Evolutionary conservation across 2,888 invertebrate genomes (phyloP).

Genomic region (Charanyca ferruginea): DNA sequence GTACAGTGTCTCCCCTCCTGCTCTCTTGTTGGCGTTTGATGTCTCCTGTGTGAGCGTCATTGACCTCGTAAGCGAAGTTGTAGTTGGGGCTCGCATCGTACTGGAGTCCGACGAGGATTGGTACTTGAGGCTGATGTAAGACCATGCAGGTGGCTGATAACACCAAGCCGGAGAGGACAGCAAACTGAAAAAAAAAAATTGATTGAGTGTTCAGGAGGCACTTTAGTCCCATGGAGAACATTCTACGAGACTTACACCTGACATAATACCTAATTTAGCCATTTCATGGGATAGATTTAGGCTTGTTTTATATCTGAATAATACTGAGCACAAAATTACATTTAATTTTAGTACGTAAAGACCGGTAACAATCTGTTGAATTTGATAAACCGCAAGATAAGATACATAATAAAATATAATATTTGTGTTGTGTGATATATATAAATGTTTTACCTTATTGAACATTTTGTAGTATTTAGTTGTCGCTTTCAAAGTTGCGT

Average conservation of each 20-base stretch:
- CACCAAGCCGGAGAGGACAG: slow-evolving; percentile 73
- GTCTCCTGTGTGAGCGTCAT: slow-evolving; percentile 89
- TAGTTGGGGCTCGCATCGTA: slow-evolving; percentile 82
- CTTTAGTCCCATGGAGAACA: no score
- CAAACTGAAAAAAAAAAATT: slow-evolving; percentile 59
- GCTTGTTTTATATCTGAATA: background rate
- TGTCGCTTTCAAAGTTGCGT: slow-evolving; percentile 52
- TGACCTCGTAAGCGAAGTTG: slow-evolving; percentile 90
- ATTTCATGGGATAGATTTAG: background rate
- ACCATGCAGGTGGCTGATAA: slow-evolving; percentile 81
- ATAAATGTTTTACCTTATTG: slow-evolving; percentile 78
- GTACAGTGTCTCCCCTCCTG: slow-evolving; percentile 87
- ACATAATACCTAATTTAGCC: background rate
- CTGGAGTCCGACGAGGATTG: slow-evolving; percentile 66
- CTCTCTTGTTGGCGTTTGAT: slow-evolving; percentile 89
- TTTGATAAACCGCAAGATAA: background rate
- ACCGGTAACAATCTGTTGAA: background rate
- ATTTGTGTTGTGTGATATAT: no score
- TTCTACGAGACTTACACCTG: background rate
- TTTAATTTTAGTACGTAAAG: no score
- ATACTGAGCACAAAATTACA: no score
- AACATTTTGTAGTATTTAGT: slow-evolving; percentile 70
- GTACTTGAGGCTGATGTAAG: slow-evolving; percentile 75
- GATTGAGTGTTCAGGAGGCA: background rate
- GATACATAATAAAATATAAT: no score